Evolutionary conservation across 2,888 invertebrate species (phyloP).

Genomic region (Hyles lineata): DNA sequence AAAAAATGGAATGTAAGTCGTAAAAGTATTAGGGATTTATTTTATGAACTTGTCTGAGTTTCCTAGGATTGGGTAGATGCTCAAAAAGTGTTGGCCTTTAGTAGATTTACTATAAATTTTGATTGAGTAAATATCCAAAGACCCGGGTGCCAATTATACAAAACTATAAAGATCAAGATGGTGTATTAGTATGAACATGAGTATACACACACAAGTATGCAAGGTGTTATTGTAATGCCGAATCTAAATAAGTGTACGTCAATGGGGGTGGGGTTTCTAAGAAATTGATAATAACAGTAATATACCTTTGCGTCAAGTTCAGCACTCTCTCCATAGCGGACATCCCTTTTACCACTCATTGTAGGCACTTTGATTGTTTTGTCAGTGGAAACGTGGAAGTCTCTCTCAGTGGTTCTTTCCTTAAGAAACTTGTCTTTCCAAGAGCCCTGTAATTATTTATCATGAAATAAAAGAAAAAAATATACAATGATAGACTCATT

Average conservation of each 20-base stretch:
- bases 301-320: slow-evolving; percentile 69
- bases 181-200: no score
- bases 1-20: not conserved
- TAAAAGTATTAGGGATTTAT: not conserved
- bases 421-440: slow-evolving; percentile 88
- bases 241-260: no score
- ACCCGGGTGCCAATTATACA: no score
- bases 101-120: no score
- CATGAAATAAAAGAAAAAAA: not conserved
- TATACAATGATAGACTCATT: not conserved
- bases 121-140: not conserved
- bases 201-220: no score
- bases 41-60: no score
- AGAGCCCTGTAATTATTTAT: slow-evolving; percentile 70
- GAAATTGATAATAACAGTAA: slow-evolving; percentile 10
- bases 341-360: slow-evolving; percentile 85
- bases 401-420: slow-evolving; percentile 78
- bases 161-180: no score
- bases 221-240: no score
- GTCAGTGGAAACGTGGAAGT: slow-evolving; percentile 86
- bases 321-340: slow-evolving; percentile 61
- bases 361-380: slow-evolving; percentile 86
- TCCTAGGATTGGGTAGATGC: no score
- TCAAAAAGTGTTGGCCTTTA: no score
- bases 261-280: no score